phyloP scores from a whole-genome alignment of 2,888 invertebrate genomes.

The Pilophorus perplexus region DNA sequence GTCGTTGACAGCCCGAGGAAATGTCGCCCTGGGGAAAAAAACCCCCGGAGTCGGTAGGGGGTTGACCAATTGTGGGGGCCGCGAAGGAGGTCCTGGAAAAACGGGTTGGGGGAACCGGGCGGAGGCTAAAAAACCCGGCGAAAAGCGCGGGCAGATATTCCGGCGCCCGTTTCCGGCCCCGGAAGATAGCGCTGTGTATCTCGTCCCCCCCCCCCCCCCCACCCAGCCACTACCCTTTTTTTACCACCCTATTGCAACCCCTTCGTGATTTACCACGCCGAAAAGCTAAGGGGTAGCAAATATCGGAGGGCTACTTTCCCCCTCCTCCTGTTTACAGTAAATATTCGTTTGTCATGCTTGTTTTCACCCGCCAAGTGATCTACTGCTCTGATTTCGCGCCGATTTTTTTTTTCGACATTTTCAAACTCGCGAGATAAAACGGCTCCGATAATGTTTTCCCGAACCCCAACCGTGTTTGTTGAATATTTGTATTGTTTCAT shows the following conservation, averaged over 20 bases:
- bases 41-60: too few species aligned
- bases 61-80: too few species aligned
- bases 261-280: not conserved
- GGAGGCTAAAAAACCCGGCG: not conserved
- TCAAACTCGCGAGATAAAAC: too few species aligned
- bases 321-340: constrained; percentile 21
- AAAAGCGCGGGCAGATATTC: constrained; percentile 20
- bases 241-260: constrained; percentile 12
- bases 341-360: constrained; percentile 31
- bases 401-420: not conserved
- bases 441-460: too few species aligned
- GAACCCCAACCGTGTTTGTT: too few species aligned
- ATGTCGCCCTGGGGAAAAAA: too few species aligned
- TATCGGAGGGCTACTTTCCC: not conserved
- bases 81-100: too few species aligned
- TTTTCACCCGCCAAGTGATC: constrained; percentile 21
- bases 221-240: too few species aligned
- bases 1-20: too few species aligned
- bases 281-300: not conserved
- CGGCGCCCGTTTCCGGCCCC: constrained; percentile 19
- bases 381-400: constrained; percentile 19
- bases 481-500: too few species aligned
- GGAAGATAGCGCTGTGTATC: too few species aligned
- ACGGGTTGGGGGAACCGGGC: not conserved
- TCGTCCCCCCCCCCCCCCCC: too few species aligned